Conservation (phyloP, 2,888 invertebrate genomes). For the Thalpophila matura region DNA sequence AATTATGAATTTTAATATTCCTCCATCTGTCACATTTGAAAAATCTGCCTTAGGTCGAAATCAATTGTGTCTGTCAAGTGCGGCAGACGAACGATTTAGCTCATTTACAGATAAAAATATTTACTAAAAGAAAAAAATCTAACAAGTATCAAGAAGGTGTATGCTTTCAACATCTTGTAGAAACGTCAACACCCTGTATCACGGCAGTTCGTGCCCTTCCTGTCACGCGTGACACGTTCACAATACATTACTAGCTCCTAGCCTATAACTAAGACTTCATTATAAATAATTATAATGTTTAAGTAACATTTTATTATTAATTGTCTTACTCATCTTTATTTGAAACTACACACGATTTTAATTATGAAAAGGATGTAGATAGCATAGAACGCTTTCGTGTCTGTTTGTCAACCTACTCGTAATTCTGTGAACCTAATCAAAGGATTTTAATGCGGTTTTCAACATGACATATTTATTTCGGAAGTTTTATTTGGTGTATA, state of each 20-base stretch:
- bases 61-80: no score
- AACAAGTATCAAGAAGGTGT: slow-evolving; percentile 27
- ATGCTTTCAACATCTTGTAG: background rate
- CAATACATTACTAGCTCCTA: background rate
- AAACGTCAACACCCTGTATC: slow-evolving; percentile 23
- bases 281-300: slow-evolving; percentile 30
- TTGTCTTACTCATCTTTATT: background rate
- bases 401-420: no score
- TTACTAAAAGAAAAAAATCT: background rate
- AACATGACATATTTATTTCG: no score
- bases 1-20: no score
- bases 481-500: no score
- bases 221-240: slow-evolving; percentile 41
- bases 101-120: no score
- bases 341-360: background rate
- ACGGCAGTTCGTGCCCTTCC: slow-evolving; percentile 46
- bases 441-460: no score
- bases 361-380: background rate
- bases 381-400: no score
- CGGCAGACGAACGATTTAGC: no score
- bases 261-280: slow-evolving; percentile 10
- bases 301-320: slow-evolving; percentile 1
- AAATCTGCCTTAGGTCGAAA: no score
- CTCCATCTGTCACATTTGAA: no score
- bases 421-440: no score